These are phyloP conservation scores for Noctua comes DNA, from an alignment of 2,888 invertebrate genomes.

Conservation along the genomic window DNA sequence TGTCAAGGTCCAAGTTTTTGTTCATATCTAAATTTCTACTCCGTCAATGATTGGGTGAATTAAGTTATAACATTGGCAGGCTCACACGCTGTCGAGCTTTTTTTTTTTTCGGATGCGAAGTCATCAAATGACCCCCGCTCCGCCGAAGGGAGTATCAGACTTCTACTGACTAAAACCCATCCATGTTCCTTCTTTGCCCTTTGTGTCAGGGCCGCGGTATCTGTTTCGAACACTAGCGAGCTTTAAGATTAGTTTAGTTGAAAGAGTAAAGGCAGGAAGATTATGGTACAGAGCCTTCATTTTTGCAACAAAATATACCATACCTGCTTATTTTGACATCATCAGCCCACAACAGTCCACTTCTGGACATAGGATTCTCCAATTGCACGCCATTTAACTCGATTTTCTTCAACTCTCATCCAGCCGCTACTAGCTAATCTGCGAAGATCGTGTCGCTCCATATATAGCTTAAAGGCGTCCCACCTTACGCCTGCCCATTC, in stretches of 20 bases:
- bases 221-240: too few relatives aligned
- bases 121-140: too few relatives aligned
- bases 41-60: neutral
- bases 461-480: neutral
- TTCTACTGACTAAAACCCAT: too few relatives aligned
- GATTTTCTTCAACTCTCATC: neutral
- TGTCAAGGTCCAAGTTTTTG: neutral
- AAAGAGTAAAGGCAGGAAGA: neutral
- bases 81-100: neutral
- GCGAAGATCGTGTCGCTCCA: neutral
- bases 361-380: neutral
- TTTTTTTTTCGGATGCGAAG: too few relatives aligned
- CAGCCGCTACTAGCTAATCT: neutral
- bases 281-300: neutral
- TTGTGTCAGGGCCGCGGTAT: too few relatives aligned
- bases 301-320: neutral
- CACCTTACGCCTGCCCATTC: neutral
- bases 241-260: neutral
- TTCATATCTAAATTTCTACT: neutral
- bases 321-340: too few relatives aligned
- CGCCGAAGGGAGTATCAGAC: too few relatives aligned
- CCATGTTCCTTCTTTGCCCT: too few relatives aligned
- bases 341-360: too few relatives aligned
- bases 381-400: neutral
- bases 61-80: neutral